Conservation (phyloP, 2,888 invertebrate species). For the Xanthia icteritia region DNA sequence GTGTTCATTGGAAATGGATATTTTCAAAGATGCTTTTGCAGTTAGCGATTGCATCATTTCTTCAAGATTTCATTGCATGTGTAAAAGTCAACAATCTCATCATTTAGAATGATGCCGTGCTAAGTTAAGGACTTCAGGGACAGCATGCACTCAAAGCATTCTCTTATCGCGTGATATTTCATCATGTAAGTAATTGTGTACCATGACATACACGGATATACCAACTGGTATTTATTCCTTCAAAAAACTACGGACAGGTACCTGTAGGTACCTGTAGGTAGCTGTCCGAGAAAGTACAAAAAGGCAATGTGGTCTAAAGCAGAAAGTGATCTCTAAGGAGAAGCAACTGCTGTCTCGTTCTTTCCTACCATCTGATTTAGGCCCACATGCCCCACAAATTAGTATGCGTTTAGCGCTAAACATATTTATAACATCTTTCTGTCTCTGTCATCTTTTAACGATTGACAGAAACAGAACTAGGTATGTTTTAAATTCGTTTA, state of each 20-base stretch:
- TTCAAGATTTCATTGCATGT: background rate
- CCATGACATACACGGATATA: background rate
- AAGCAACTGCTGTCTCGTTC: background rate
- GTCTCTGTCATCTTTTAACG: background rate
- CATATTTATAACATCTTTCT: background rate
- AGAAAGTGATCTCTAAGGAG: background rate
- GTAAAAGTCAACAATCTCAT: conserved; percentile 2
- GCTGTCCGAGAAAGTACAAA: background rate
- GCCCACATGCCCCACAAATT: background rate
- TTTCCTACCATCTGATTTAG: background rate
- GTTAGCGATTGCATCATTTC: background rate
- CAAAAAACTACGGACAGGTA: background rate
- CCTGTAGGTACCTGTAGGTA: too few species aligned
- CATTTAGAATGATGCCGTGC: background rate
- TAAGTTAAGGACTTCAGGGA: background rate
- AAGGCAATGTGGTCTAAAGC: background rate
- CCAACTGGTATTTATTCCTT: background rate
- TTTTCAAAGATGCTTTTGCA: background rate
- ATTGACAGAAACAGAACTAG: background rate
- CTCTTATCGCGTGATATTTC: background rate
- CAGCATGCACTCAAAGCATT: conserved; percentile 23
- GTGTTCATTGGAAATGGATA: background rate
- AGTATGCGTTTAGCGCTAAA: background rate
- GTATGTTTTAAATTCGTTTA: background rate
- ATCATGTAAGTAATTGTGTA: too few species aligned